Base-by-base conservation (phyloP, 2,797 vertebrate species). In the Esox lucius region DNA sequence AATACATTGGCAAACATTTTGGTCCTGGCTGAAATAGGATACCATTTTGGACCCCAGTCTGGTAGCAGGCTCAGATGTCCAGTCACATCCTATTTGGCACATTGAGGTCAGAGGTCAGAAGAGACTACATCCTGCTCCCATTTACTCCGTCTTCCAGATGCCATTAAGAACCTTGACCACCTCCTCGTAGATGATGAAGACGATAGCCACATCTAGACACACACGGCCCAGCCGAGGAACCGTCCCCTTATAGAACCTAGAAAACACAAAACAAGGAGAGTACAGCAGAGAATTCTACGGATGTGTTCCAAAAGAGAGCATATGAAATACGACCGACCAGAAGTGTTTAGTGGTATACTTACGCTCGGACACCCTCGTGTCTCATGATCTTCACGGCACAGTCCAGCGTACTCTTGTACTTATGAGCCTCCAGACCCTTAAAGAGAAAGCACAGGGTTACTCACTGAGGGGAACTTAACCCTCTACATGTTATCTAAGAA, bases 121-220 rank as follows among this genome's bases (percentile, higher is more conserved):
- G 80, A 48, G 1, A 17, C 31, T 56, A 17, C 3, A 4, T 26
- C 3, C 0, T 72, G 51, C 42, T 39, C 31, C 33, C 2, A 71
- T 62, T 92, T 81, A 93, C 69, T 97, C 95, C 0, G 95, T 98
- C 87, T 95, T 96, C 97, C 97, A 99, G 78, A 96, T 95, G 16
- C 80, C 85, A 85, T 99, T 97, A 46, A 99, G 95, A n/a, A 93
- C 79, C 88, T 98, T 98, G 78, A 99, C 96, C 66, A 98, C 96
- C 83, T 98, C 97, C 26, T 98, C 96, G 0, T 98, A 98, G 92
- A 99, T 97, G 87, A 99, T 90, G 72, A 98, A 98, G 69, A 98
- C 97, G 0, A 98, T 97, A 84, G 97, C 97, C 65, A 99, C 97
- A 0, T 98, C 97, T 68, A 98, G 89, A 87, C 97, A 98, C 82